Base-by-base conservation (phyloP, 2,888 invertebrate species). In the Microplitis deprimator region DNA sequence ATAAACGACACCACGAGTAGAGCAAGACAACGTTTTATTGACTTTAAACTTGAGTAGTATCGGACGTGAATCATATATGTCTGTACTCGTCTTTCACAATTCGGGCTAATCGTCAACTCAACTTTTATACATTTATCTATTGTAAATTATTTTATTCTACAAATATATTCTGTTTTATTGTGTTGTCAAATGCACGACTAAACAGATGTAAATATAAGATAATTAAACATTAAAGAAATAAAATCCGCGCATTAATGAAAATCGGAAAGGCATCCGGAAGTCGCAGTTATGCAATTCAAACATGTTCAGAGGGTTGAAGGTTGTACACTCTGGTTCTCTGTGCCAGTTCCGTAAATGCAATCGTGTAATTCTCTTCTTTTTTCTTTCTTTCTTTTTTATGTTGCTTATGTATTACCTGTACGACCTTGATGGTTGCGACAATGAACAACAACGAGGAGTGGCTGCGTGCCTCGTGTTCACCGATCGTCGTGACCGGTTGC, bases 361-460 rank as follows among this genome's bases (percentile, higher is more conserved):
- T 76, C 77, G 73, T 75, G 79, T 79, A 80, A 79, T 76, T 75
- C 69, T 59, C 74, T 79, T 73, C 6, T 39, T 73, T 79, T 79
- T 79, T 79, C 78, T 73, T 80, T 80, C 77, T 77, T 76, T 80
- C 77, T 77, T 76, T 78, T 77, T 77, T 68, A 71, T 74, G 68
- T 13, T 50, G 50, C 50, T 50, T 50, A 50, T 69, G 70, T 69
- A 65, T 73, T 64, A 50, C 41, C 62, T 64, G 64, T 29, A 50
- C 50, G 81, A 82, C 83, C 81, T 83, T 82, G 50, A 50, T 50
- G 82, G 79, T 69, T 73, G 76, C 61, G 71, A 76, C 74, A 76
- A 69, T 73, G 64, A 68, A 76, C 77, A 76, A 80, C 76, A 72
- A 79, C 76, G 76, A 75, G 77, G 75, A 68, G 74, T 62, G 76